Percentiles rank a stretch among this genome's conserved stretches.
phyloP scores from a whole-genome alignment of 1,140 invertebrate genomes.

The Cotesia chilonis region DNA sequence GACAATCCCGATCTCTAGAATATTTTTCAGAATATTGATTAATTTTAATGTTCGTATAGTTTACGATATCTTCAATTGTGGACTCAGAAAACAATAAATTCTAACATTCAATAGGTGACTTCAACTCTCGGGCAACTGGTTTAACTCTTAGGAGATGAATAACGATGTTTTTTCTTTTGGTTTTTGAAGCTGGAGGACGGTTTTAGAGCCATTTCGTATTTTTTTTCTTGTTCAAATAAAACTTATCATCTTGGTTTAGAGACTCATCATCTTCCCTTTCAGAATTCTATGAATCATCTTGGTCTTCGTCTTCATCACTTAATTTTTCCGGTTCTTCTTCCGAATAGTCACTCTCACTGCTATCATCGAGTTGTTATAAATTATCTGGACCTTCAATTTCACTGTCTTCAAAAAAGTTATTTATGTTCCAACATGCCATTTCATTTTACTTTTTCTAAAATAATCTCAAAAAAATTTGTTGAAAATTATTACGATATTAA shows the following conservation, averaged over 20 bases:
- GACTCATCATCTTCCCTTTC: too few species aligned
- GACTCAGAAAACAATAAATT: background rate
- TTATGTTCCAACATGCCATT: too few species aligned
- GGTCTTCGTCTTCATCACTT: too few species aligned
- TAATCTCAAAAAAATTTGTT: too few species aligned
- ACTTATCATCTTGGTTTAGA: background rate
- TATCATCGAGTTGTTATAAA: too few species aligned
- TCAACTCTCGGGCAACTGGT: background rate
- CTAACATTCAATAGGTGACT: background rate
- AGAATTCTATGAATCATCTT: too few species aligned
- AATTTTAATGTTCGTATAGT: slow-evolving; percentile 2
- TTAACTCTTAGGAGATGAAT: background rate
- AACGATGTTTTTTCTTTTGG: background rate
- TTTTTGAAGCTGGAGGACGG: background rate
- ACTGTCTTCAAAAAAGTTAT: too few species aligned
- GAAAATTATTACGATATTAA: too few species aligned
- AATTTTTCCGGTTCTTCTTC: too few species aligned
- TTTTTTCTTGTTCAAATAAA: background rate
- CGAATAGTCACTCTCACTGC: too few species aligned
- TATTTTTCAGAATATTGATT: slow-evolving; percentile 1
- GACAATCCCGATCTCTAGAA: background rate
- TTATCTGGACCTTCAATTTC: too few species aligned
- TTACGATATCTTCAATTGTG: background rate
- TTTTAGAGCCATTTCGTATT: background rate
- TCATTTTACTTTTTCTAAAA: too few species aligned